Evolutionary conservation across 92 coral and sea anemone species (phyloP).

Genomic region (Actinostola sp.): DNA sequence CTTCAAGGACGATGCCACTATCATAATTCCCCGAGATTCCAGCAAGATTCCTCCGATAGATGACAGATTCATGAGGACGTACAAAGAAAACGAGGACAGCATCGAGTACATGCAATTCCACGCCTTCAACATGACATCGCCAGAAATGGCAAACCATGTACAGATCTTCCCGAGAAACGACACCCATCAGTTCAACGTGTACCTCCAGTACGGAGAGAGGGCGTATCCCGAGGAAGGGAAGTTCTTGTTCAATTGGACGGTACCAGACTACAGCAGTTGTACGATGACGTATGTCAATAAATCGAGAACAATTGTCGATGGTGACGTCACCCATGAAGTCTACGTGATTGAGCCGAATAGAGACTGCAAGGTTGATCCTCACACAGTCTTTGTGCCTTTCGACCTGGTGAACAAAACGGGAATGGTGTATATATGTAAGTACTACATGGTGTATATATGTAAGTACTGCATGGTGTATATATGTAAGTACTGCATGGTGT

Average conservation of each 20-base stretch:
- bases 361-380: slow-evolving; percentile 75
- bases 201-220: slow-evolving; percentile 48
- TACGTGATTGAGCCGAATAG: slow-evolving; percentile 33
- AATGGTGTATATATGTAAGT: slow-evolving; percentile 70
- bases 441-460: too few relatives aligned
- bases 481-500: too few relatives aligned
- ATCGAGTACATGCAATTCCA: slow-evolving; percentile 63
- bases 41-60: slow-evolving; percentile 42
- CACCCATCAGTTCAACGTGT: slow-evolving; percentile 38
- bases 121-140: slow-evolving; percentile 48
- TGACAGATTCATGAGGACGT: slow-evolving; percentile 51
- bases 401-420: slow-evolving; percentile 59
- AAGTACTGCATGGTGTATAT: background rate
- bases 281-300: slow-evolving; percentile 33
- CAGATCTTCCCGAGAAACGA: slow-evolving; percentile 67
- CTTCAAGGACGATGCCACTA: slow-evolving; percentile 48
- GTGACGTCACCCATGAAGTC: slow-evolving; percentile 11
- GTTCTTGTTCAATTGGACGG: slow-evolving; percentile 49
- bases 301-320: background rate
- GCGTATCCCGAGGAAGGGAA: slow-evolving; percentile 56
- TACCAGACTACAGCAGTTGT: slow-evolving; percentile 79
- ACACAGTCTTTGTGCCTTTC: slow-evolving; percentile 65
- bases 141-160: slow-evolving; percentile 62
- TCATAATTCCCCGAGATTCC: slow-evolving; percentile 71
- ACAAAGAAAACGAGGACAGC: slow-evolving; percentile 21